These are phyloP conservation scores for Tragelaphus buxtoni DNA, from an alignment of 2,113 vertebrate species.

Conservation along the genomic window DNA sequence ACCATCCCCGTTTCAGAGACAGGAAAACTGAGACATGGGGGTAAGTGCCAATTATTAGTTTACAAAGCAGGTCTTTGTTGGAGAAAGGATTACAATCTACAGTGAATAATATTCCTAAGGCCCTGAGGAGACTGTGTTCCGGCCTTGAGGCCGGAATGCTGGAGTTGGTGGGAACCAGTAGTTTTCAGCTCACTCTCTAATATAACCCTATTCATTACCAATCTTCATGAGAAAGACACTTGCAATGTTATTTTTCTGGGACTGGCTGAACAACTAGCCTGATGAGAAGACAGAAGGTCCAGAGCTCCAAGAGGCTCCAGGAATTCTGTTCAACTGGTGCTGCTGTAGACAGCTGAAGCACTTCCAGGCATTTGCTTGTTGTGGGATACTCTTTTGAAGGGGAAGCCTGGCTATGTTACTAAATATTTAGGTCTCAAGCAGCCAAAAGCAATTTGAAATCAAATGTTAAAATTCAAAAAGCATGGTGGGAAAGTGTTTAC, in stretches of 20 bases:
- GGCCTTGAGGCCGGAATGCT: not conserved
- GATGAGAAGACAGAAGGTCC: not conserved
- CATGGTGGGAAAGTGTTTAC: conserved; percentile 31
- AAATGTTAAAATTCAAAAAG: not conserved
- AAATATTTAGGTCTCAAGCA: not conserved
- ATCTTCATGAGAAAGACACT: not conserved
- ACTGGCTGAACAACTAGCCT: not conserved
- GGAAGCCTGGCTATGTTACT: not conserved
- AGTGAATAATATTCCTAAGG: not conserved
- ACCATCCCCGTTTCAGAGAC: not conserved
- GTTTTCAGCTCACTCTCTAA: not conserved
- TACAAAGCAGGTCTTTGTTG: not conserved
- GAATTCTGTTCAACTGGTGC: not conserved
- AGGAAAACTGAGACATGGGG: not conserved
- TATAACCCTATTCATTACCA: not conserved
- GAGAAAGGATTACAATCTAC: not conserved
- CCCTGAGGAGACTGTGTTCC: not conserved
- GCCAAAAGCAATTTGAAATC: conserved; percentile 31
- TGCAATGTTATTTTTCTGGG: not conserved
- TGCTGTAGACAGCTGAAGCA: not conserved
- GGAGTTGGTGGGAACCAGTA: not conserved
- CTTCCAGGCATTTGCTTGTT: not conserved
- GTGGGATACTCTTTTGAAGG: not conserved
- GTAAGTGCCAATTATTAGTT: not conserved
- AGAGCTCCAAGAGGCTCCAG: not conserved